These are phyloP conservation scores for Lordiphosa mommai DNA, from an alignment of 1,140 invertebrate species.

Conservation along the genomic window DNA sequence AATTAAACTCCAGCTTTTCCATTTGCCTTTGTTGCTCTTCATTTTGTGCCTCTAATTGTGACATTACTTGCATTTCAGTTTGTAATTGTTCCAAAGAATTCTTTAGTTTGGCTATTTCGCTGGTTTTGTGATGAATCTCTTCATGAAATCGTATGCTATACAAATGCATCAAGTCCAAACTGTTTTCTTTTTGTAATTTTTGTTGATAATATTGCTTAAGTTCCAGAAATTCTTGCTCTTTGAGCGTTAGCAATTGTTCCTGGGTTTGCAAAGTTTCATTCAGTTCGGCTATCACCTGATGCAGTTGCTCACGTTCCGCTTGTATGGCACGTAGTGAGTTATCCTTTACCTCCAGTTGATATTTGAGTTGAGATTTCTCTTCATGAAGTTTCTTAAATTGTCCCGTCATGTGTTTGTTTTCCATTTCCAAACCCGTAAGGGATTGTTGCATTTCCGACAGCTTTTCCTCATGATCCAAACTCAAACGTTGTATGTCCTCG, in stretches of 20 bases:
- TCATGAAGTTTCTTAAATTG: slow-evolving; percentile 58
- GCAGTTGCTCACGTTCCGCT: slow-evolving; percentile 52
- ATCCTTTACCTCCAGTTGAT: slow-evolving; percentile 41
- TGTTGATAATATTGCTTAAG: slow-evolving; percentile 59
- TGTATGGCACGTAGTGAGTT: slow-evolving; percentile 27
- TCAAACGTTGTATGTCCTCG: slow-evolving; percentile 52
- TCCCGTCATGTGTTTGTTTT: slow-evolving; percentile 65
- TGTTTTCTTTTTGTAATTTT: slow-evolving; percentile 48
- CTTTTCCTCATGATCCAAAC: slow-evolving; percentile 60
- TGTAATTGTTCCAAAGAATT: slow-evolving; percentile 47
- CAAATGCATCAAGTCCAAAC: slow-evolving; percentile 55
- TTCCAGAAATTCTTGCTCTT: slow-evolving; percentile 61
- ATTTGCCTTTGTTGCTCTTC: slow-evolving; percentile 59
- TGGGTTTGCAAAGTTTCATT: slow-evolving; percentile 57
- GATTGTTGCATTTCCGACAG: slow-evolving; percentile 48
- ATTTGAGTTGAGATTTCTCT: slow-evolving; percentile 41
- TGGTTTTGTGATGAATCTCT: slow-evolving; percentile 63
- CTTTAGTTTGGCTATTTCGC: slow-evolving; percentile 56
- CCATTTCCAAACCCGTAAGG: slow-evolving; percentile 54
- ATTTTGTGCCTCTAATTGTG: slow-evolving; percentile 51
- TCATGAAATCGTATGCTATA: slow-evolving; percentile 60
- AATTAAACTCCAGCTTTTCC: slow-evolving; percentile 54
- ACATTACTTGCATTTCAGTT: slow-evolving; percentile 47
- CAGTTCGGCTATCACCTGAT: slow-evolving; percentile 47
- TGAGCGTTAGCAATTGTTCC: slow-evolving; percentile 41